Evolutionary conservation across 2,888 invertebrate species (phyloP).

Genomic region (Lypha dubia): DNA sequence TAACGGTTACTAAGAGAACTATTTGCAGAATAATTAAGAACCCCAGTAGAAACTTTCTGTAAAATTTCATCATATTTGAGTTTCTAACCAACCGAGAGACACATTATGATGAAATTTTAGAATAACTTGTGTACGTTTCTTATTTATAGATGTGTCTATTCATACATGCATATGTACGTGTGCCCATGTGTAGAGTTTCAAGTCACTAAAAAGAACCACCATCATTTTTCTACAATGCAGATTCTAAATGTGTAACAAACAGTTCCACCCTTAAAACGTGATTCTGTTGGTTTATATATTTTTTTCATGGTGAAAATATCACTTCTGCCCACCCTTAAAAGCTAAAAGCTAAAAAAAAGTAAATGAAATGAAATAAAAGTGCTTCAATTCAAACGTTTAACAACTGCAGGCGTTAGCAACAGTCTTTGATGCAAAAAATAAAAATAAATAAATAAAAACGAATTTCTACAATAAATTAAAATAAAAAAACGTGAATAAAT

Average conservation of each 20-base stretch:
- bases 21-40: slow-evolving; percentile 24
- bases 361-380: slow-evolving; percentile 52
- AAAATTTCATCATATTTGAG: slow-evolving; percentile 57
- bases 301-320: slow-evolving; percentile 35
- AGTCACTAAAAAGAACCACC: slow-evolving; percentile 31
- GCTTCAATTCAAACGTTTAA: slow-evolving; percentile 49
- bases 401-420: slow-evolving; percentile 63
- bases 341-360: slow-evolving; percentile 27
- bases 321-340: slow-evolving; percentile 64
- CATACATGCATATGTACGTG: no score
- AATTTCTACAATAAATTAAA: not conserved
- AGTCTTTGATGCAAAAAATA: slow-evolving; percentile 47
- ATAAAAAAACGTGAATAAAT: slow-evolving; percentile 26
- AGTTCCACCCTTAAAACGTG: slow-evolving; percentile 48
- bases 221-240: slow-evolving; percentile 7
- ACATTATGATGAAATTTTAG: slow-evolving; percentile 18
- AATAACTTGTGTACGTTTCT: slow-evolving; percentile 22
- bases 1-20: slow-evolving; percentile 61
- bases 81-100: not conserved
- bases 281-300: no score
- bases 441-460: no score
- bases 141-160: not conserved
- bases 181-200: slow-evolving; percentile 28
- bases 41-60: slow-evolving; percentile 45
- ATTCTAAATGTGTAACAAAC: slow-evolving; percentile 14